Evolutionary conservation across 1,140 invertebrate genomes (phyloP).

Genomic region (Sesamia nonagrioides): DNA sequence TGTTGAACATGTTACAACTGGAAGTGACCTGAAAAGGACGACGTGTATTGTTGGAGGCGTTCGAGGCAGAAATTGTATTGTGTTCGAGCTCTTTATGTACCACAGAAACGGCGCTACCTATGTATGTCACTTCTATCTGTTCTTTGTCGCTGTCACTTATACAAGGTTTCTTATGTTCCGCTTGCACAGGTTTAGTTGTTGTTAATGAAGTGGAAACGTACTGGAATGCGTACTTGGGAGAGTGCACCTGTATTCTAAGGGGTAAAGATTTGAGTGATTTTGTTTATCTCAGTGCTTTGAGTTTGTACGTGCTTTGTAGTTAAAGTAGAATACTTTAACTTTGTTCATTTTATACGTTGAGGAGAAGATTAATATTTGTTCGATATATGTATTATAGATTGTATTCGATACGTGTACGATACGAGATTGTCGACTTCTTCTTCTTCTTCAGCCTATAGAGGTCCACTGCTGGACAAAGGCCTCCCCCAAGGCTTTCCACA

Average conservation of each 20-base stretch:
- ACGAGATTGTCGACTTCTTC: too few relatives aligned
- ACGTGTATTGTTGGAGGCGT: slow-evolving; percentile 73
- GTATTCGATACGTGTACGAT: too few relatives aligned
- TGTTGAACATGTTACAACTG: slow-evolving; percentile 70
- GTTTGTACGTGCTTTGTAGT: neutral
- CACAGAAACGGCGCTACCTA: slow-evolving; percentile 60
- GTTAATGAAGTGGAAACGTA: slow-evolving; percentile 35
- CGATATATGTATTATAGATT: too few relatives aligned
- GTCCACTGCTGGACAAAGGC: too few relatives aligned
- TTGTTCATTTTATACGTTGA: neutral
- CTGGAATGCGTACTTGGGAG: slow-evolving; percentile 8
- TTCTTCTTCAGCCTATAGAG: too few relatives aligned
- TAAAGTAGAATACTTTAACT: too few relatives aligned
- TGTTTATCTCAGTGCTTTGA: neutral
- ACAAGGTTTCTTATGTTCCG: slow-evolving; percentile 45
- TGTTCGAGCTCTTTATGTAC: slow-evolving; percentile 69
- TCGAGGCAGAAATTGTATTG: slow-evolving; percentile 79
- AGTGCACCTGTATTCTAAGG: slow-evolving; percentile 19
- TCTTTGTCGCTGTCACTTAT: slow-evolving; percentile 33
- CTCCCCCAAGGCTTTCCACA: too few relatives aligned
- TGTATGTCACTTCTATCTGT: slow-evolving; percentile 22
- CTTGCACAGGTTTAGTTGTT: slow-evolving; percentile 43
- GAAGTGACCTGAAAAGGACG: slow-evolving; percentile 83
- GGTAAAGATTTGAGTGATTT: slow-evolving; percentile 2
- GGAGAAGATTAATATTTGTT: neutral